Conservation (phyloP, 1,140 invertebrate species). For the Vollenhovia emeryi region DNA sequence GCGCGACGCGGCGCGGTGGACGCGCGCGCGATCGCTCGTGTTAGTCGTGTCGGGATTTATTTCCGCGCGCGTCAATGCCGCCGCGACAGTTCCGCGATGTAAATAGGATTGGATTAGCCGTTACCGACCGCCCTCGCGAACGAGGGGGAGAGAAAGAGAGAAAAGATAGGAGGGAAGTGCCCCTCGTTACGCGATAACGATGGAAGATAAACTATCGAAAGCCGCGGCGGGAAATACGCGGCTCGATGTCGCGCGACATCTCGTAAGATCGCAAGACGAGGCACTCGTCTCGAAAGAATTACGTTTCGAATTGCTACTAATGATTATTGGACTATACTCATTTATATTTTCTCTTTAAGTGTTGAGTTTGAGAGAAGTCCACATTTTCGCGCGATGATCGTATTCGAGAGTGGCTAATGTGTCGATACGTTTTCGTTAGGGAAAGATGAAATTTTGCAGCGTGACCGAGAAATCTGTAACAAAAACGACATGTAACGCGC, state of each 20-base stretch:
- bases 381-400: not conserved
- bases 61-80: constrained; percentile 70
- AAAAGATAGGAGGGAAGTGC: not conserved
- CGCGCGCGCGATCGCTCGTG: constrained; percentile 25
- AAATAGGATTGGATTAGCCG: constrained; percentile 71
- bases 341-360: not conserved
- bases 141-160: not conserved
- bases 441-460: not conserved
- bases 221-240: not conserved
- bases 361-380: not conserved
- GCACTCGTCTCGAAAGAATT: not conserved
- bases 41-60: constrained; percentile 70
- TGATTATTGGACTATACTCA: not conserved
- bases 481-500: not conserved
- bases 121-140: not conserved
- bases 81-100: constrained; percentile 59
- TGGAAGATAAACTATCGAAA: constrained; percentile 34
- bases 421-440: not conserved
- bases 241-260: not conserved
- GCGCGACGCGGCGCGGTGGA: not conserved
- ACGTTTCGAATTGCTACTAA: not conserved
- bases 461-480: not conserved
- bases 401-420: not conserved
- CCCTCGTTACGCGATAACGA: constrained; percentile 34
- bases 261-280: not conserved